Evolutionary conservation across 2,888 invertebrate genomes (phyloP), one percentile per base, ranked within the genome.

Genomic region (Pyrocoelia pectoralis): DNA sequence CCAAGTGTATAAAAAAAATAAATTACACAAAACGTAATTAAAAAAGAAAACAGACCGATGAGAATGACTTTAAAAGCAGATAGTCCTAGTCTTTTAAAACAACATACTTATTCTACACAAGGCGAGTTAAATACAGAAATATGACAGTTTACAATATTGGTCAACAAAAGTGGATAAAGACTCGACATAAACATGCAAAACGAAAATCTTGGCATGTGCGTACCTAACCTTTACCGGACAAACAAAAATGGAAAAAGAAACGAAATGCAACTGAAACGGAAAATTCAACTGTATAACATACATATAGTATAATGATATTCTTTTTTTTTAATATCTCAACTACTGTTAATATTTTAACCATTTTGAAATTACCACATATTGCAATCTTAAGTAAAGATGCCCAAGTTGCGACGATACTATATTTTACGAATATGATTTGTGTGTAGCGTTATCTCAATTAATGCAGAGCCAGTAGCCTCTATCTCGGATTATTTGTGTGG

Each of bases 1-100:
- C 72, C 73, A 71, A 53, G 55, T 52, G 46, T 54, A 52, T 15
- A 33, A 33, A 59, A n/a, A 28, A 33, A 13, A 53, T 43, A 59
- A 59, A 9, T 10, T 52, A 59, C 53, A 59, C 9, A 14, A 46
- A 14, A 12, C 2, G 1, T 29, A 24, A 24, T 24, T 24, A 50
- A n/a, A 2, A 19, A 17, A 15, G 3, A 48, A 48, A 48, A 10
- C 19, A 48, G 15, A 8, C 9, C 17, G n/a, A n/a, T n/a, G 15
- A 46, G 17, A 6, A 46, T 40, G 3, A 43, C 9, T 17, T 5
- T 14, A 15, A 43, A 12, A 17, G 43, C 15, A 17, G 43, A 17
- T 43, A 2, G 43, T 14, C 17, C 8, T 9, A 43, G 18, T 17
- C 9, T 17, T 48, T 19, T 43, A 15, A 43, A 43, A 48, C 14